Percentiles rank a stretch among this genome's conserved stretches.
Evolutionary conservation across 2,113 vertebrate species (phyloP).

Genomic region (Tringa solitaria): DNA sequence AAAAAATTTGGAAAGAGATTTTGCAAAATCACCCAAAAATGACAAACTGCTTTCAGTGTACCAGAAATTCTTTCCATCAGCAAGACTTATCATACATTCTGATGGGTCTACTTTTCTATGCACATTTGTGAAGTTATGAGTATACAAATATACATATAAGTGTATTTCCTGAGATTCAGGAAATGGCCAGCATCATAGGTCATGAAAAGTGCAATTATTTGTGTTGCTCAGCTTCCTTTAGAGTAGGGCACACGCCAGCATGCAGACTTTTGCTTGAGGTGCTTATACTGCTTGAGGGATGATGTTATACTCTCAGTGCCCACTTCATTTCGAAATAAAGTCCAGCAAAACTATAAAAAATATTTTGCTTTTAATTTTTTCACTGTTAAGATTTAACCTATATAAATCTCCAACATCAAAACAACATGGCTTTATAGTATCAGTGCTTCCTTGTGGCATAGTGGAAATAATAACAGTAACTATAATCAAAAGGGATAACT

Average conservation of each 20-base stretch:
- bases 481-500: background rate
- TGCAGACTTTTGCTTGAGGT: background rate
- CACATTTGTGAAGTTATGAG: background rate
- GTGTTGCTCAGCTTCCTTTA: background rate
- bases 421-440: background rate
- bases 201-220: background rate
- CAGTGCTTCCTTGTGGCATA: background rate
- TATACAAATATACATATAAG: background rate
- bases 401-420: background rate
- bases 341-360: background rate
- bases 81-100: background rate
- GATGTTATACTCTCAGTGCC: background rate
- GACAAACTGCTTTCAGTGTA: background rate
- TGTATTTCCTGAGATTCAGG: background rate
- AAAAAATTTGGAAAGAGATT: background rate
- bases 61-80: background rate
- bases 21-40: background rate
- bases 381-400: background rate
- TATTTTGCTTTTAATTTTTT: background rate
- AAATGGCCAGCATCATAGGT: background rate
- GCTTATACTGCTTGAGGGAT: background rate
- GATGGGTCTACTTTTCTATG: background rate
- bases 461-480: background rate
- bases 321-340: background rate
- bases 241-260: background rate